Evolutionary conservation across 2,797 vertebrate genomes (phyloP).

Genomic region (Yasuhikotakia modesta): DNA sequence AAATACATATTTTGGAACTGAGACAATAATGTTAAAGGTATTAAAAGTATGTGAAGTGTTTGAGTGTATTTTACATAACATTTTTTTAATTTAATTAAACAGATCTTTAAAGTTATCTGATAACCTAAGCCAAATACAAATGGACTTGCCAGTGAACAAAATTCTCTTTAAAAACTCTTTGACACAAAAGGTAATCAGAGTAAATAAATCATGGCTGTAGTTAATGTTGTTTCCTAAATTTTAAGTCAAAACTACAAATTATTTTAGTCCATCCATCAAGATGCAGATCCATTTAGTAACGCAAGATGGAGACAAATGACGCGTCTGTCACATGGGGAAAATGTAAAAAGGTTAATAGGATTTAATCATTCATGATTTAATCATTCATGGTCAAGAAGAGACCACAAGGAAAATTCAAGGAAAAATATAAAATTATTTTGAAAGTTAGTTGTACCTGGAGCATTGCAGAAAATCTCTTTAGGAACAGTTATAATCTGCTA

Average conservation of each 20-base stretch:
- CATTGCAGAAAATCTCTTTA: background rate
- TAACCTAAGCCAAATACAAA: background rate
- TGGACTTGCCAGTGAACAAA: background rate
- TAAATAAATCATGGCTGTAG: slow-evolving; percentile 8
- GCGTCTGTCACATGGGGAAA: background rate
- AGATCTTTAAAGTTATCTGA: background rate
- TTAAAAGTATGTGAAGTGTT: background rate
- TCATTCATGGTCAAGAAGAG: background rate
- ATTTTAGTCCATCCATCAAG: background rate
- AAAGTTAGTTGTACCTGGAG: too few relatives aligned
- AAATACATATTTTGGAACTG: background rate
- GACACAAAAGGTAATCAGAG: background rate
- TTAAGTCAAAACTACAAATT: too few relatives aligned
- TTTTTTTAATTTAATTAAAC: background rate
- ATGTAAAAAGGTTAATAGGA: background rate
- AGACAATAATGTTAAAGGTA: slow-evolving; percentile 13
- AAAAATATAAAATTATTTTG: background rate
- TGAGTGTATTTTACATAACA: background rate
- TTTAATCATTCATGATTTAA: too few relatives aligned
- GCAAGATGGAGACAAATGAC: slow-evolving; percentile 32
- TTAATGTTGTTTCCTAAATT: slow-evolving; percentile 47
- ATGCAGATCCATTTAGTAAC: background rate
- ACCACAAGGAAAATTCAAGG: background rate
- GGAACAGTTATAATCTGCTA: background rate
- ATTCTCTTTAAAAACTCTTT: background rate